Conservation (phyloP, 2,113 vertebrate species). For the Larimichthys crocea region DNA sequence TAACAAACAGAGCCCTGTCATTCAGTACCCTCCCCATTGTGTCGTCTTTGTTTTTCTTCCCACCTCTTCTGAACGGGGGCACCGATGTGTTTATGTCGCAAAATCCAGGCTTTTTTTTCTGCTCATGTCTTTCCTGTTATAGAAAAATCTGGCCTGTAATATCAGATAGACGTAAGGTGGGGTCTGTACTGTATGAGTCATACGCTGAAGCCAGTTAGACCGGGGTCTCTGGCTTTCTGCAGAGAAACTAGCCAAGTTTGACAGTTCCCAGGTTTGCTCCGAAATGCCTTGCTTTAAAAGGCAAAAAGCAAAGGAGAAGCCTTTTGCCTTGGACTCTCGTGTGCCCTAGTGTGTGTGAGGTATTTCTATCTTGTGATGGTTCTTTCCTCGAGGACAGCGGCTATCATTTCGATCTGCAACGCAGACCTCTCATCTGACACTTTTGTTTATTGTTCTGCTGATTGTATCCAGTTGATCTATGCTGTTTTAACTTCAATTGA, state of each 20-base stretch:
- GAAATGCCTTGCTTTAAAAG: slow-evolving; percentile 85
- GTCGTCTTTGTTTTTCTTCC: slow-evolving; percentile 40
- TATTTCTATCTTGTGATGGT: slow-evolving; percentile 65
- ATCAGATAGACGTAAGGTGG: slow-evolving; percentile 58
- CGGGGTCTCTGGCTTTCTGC: slow-evolving; percentile 67
- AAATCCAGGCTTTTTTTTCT: background rate
- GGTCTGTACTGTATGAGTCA: slow-evolving; percentile 68
- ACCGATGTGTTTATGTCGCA: slow-evolving; percentile 47
- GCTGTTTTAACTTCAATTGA: slow-evolving; percentile 42
- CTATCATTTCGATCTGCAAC: slow-evolving; percentile 63
- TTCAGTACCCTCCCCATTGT: slow-evolving; percentile 14
- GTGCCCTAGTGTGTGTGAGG: slow-evolving; percentile 63
- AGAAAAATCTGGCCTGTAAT: slow-evolving; percentile 47
- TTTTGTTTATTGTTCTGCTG: slow-evolving; percentile 60
- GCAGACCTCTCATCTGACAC: slow-evolving; percentile 54
- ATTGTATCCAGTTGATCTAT: slow-evolving; percentile 61
- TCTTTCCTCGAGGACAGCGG: slow-evolving; percentile 38
- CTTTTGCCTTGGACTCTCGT: slow-evolving; percentile 53
- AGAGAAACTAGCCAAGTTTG: slow-evolving; percentile 78
- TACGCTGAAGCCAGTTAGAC: slow-evolving; percentile 36
- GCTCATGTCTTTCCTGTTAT: slow-evolving; percentile 38
- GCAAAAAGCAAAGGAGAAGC: slow-evolving; percentile 69
- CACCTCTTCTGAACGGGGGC: slow-evolving; percentile 36
- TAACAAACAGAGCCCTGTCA: slow-evolving; percentile 9
- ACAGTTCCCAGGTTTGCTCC: slow-evolving; percentile 78